Conservation (phyloP, 2,888 invertebrate species). For the Ditula angustiorana region DNA sequence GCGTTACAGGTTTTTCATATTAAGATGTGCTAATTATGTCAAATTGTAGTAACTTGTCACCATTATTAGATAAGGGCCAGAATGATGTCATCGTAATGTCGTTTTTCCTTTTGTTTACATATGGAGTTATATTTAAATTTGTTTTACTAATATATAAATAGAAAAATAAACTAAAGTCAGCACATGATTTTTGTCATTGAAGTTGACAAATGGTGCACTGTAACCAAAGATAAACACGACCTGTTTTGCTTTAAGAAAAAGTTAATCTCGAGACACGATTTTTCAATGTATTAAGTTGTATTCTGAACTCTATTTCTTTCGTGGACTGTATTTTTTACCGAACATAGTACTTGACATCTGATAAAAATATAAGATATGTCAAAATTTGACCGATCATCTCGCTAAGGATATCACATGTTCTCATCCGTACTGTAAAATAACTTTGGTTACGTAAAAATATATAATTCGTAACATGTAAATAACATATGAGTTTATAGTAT, state of each 20-base stretch:
- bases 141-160: too few species aligned
- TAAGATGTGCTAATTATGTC: too few species aligned
- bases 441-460: neutral
- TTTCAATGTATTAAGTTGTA: neutral
- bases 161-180: too few species aligned
- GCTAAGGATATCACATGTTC: slow-evolving; percentile 51
- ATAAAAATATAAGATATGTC: slow-evolving; percentile 54
- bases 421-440: neutral
- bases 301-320: slow-evolving; percentile 6
- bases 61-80: too few species aligned
- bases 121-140: too few species aligned
- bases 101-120: too few species aligned
- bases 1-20: too few species aligned
- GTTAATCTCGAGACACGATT: neutral
- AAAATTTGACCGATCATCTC: slow-evolving; percentile 58
- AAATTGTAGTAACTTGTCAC: too few species aligned
- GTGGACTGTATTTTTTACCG: neutral
- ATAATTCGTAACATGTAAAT: neutral
- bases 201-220: neutral
- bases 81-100: too few species aligned
- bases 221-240: neutral
- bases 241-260: neutral
- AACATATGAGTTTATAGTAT: too few species aligned
- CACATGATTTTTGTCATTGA: too few species aligned
- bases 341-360: slow-evolving; percentile 1